Evolutionary conservation across 2,797 vertebrate genomes (phyloP), one percentile per base, ranked within the genome.

Genomic region (Ibycter americanus): DNA sequence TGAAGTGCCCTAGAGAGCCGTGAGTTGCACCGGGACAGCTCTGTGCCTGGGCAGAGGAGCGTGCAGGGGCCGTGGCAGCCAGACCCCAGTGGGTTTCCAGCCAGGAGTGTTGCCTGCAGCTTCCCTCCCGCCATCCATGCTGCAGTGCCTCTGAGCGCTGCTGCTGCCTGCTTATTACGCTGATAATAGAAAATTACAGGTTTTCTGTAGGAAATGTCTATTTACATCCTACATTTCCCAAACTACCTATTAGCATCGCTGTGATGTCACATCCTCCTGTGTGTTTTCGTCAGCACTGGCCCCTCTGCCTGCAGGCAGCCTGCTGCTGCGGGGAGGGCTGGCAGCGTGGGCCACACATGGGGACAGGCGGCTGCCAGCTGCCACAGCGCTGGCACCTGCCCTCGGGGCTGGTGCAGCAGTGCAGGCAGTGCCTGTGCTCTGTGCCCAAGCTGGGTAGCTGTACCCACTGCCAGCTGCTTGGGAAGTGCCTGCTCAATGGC

Each of bases 171-270:
- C 97, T 95, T 96, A 97, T 97, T 97, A 96, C 20, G 2, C 83
- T 93, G 96, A 96, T 96, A 96, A 97, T 89, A 96, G 96, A 97
- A 97, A 97, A 97, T 97, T 96, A 91, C 71, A 91, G 95, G 95
- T 86, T 97, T 97, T 88, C 90, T 61, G 63, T 88, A 93, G 81
- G 90, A 96, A 97, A 96, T 95, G 72, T 88, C 96, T 97, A 12
- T 96, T 97, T 97, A 96, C 97, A 84, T 95, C 85, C 93, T 97
- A 51, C 92, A 62, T 95, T 95, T 95, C 93, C 93, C 95, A 95
- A 97, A 93, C 96, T 94, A 52, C 87, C 73, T 74, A 96, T 97
- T 97, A 98, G 72, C 81, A 63, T 91, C 0, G 5, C 92, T 93
- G 90, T 97, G 96, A 97, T 96, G 96, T 97, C 95, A 95, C 90